Conservation (phyloP, 2,888 invertebrate genomes). For the Graphium colonna region DNA sequence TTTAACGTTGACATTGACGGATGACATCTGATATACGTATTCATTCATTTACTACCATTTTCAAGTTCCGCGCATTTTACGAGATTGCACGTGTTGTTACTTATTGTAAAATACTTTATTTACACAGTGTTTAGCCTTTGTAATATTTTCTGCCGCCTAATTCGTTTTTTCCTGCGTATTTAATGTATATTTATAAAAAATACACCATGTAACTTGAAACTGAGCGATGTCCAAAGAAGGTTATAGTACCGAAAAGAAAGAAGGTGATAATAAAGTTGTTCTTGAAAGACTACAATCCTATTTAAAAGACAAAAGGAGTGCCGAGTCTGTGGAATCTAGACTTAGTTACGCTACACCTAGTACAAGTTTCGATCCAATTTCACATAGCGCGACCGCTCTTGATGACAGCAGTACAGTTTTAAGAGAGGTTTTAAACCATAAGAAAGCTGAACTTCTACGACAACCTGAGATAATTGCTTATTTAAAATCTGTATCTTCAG, state of each 20-base stretch:
- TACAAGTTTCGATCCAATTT: conserved; percentile 54
- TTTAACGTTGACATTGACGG: conserved; percentile 8
- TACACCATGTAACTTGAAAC: conserved; percentile 38
- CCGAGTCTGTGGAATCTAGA: conserved; percentile 51
- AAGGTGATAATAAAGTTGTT: conserved; percentile 72
- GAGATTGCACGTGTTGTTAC: not conserved
- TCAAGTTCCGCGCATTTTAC: conserved; percentile 28
- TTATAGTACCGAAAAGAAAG: conserved; percentile 72
- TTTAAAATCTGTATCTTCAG: conserved; percentile 60
- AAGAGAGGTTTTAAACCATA: conserved; percentile 68
- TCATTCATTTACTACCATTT: not conserved
- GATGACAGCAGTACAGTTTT: conserved; percentile 67
- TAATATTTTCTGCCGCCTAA: not conserved
- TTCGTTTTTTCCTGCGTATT: not conserved
- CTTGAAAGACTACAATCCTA: conserved; percentile 70
- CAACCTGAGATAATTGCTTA: conserved; percentile 71
- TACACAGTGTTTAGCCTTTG: not conserved
- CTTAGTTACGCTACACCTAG: conserved; percentile 59
- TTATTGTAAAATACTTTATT: conserved; percentile 23
- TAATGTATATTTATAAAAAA: not conserved
- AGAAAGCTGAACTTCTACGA: conserved; percentile 67
- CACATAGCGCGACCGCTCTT: conserved; percentile 40
- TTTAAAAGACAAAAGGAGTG: conserved; percentile 69
- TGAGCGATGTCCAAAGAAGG: conserved; percentile 74
- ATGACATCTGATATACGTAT: too few relatives aligned